A percentile compares a stretch with the other conserved stretches of the same genome.
Evolutionary conservation across 2,888 invertebrate species (phyloP).

Genomic region (Melipona beecheii): DNA sequence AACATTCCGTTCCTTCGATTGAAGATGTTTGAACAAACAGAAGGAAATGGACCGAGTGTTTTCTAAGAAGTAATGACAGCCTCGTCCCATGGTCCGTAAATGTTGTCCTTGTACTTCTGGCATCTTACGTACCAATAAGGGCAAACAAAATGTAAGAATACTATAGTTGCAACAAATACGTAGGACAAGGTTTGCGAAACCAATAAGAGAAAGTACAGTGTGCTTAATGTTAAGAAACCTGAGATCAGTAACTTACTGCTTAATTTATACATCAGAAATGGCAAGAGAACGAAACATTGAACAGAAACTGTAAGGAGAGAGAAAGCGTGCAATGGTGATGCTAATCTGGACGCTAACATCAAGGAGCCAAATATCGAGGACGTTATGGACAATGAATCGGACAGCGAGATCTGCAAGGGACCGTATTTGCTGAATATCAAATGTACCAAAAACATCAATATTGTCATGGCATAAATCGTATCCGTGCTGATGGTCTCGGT

Average conservation of each 20-base stretch:
- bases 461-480: slow-evolving; percentile 97
- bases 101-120: slow-evolving; percentile 94
- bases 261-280: slow-evolving; percentile 89
- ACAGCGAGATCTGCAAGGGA: slow-evolving; percentile 93
- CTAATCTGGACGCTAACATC: slow-evolving; percentile 96
- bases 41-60: slow-evolving; percentile 1
- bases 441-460: slow-evolving; percentile 94
- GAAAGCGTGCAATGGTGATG: slow-evolving; percentile 94
- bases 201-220: slow-evolving; percentile 85
- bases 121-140: slow-evolving; percentile 91
- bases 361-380: slow-evolving; percentile 98
- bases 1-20: neutral
- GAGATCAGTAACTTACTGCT: slow-evolving; percentile 86
- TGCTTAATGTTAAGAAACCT: slow-evolving; percentile 85
- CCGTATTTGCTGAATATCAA: slow-evolving; percentile 97
- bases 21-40: neutral
- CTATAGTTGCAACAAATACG: slow-evolving; percentile 87
- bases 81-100: slow-evolving; percentile 99
- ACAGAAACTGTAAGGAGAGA: slow-evolving; percentile 95
- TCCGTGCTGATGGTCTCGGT: slow-evolving; percentile 99
- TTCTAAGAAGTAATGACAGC: slow-evolving; percentile 86
- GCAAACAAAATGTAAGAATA: slow-evolving; percentile 89
- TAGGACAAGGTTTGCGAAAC: slow-evolving; percentile 86
- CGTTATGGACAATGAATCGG: slow-evolving; percentile 95
- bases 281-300: slow-evolving; percentile 94